Evolutionary conservation across 2,888 invertebrate genomes (phyloP).

Genomic region (Cheilosia grossa): DNA sequence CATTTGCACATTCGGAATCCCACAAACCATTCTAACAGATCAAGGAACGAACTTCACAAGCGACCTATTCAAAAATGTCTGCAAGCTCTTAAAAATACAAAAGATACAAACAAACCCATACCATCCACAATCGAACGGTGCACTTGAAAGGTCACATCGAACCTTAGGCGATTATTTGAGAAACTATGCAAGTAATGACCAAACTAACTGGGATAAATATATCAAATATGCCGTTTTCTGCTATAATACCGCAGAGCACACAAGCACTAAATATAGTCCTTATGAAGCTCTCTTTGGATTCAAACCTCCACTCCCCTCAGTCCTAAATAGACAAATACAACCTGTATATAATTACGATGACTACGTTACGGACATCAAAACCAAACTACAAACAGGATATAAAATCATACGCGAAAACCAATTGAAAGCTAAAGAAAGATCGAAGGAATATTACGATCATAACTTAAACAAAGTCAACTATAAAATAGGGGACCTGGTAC

Average conservation of each 20-base stretch:
- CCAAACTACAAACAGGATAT: slow-evolving; percentile 5
- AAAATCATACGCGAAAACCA: slow-evolving; percentile 8
- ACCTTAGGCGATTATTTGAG: no score
- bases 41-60: no score
- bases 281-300: not conserved
- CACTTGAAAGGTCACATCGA: no score
- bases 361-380: no score
- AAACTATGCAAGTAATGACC: no score
- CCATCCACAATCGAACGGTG: not conserved
- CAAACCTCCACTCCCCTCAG: not conserved
- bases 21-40: no score
- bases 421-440: slow-evolving; percentile 1
- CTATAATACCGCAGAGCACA: slow-evolving; percentile 18
- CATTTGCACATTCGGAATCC: no score
- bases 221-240: slow-evolving; percentile 5
- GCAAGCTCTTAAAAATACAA: no score
- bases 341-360: not conserved
- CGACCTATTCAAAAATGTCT: no score
- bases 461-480: no score
- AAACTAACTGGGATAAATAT: not conserved
- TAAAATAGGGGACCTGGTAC: no score
- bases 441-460: not conserved
- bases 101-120: no score
- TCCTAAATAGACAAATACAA: slow-evolving; percentile 4
- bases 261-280: slow-evolving; percentile 5